Evolutionary conservation across 1,140 invertebrate species (phyloP), one percentile per base, ranked within the genome.

Genomic region (Thereuonema tuberculata): DNA sequence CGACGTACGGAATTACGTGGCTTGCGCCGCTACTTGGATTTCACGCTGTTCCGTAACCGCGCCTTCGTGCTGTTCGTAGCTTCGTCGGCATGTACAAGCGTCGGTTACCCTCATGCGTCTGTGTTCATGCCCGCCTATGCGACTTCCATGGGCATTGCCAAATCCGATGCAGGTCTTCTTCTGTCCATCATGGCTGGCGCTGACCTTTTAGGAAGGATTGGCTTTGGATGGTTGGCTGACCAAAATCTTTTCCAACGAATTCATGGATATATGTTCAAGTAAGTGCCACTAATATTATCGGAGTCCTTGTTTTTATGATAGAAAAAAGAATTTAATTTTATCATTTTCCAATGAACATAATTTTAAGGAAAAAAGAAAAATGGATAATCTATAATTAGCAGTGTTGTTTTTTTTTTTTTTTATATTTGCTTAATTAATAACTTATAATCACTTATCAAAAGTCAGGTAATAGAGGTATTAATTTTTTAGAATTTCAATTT

Each of bases 231-330:
- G 75, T 68, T 87, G 0, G 83, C 82, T 2, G 84, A 87, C 69
- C 67, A 85, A 29, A 82, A 83, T 62, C 69, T 86, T 0, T 84
- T 85, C 61, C 81, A 83, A 67, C 76, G 82, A 50, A 78, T 80
- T 67, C 84, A 84, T 73, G 82, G 81, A 28, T 85, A 84, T 53
- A 81, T 84, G 43, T 69, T 84, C 62, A 84, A 82, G 83, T 84
- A 68, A 66, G 64, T 24, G 14, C n/a, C n/a, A 26, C 21, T 23
- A 50, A 50, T 12, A 50, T 50, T 50, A 23, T 14, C 48, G 21
- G n/a, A n/a, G n/a, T n/a, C 5, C 17, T 43, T 43, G 5, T 17
- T 43, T 43, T 43, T 49, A 59, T 2, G 47, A 15, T 43, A 43
- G 31, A 5, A 9, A 5, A 5, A 9, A 43, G 5, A 9, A 9